phyloP scores from a whole-genome alignment of 2,797 vertebrate genomes.

The Hypotaenidia okinawae region DNA sequence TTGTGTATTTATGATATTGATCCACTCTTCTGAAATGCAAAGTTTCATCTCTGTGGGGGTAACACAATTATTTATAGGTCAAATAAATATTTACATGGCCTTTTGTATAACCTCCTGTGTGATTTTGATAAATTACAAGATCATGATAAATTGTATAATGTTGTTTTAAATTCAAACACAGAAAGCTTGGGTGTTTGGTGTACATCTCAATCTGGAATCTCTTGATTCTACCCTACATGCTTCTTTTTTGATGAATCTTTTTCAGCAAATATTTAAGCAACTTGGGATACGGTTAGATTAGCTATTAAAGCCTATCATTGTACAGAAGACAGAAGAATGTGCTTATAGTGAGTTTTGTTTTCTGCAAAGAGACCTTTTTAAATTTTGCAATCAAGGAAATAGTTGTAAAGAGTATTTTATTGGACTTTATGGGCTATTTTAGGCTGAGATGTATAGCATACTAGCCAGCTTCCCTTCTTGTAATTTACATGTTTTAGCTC shows the following conservation, averaged over 20 bases:
- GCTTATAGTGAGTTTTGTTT: neutral
- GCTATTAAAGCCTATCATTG: neutral
- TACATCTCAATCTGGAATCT: neutral
- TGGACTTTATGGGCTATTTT: neutral
- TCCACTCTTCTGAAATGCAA: conserved; percentile 37
- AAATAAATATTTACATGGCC: conserved; percentile 48
- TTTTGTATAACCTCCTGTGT: conserved; percentile 24
- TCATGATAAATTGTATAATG: neutral
- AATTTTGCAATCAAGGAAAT: neutral
- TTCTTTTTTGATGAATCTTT: neutral
- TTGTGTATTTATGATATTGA: conserved; percentile 50
- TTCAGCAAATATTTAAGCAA: neutral
- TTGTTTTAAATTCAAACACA: conserved; percentile 19
- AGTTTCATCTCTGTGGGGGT: neutral
- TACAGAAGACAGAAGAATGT: neutral
- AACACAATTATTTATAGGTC: conserved; percentile 32
- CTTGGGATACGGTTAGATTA: neutral
- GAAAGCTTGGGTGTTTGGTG: neutral
- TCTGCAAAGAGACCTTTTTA: neutral
- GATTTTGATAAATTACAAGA: conserved; percentile 15
- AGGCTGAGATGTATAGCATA: neutral
- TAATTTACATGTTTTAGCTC: neutral
- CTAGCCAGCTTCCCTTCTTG: neutral
- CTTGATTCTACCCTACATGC: neutral
- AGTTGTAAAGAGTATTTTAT: neutral